These are phyloP conservation scores for Eurosta solidaginis DNA, from an alignment of 1,140 invertebrate species.

Conservation along the genomic window DNA sequence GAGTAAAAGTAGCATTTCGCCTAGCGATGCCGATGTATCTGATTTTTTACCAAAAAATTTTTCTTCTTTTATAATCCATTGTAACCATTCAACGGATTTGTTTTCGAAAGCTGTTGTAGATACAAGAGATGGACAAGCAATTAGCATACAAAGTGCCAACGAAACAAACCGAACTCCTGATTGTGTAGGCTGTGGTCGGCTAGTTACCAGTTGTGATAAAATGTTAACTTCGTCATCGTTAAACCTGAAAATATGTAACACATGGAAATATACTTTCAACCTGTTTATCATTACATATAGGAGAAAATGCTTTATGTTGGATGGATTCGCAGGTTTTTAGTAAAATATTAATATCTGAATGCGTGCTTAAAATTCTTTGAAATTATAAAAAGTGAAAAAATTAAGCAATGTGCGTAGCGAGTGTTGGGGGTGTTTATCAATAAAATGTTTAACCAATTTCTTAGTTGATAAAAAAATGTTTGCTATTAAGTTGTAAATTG, in stretches of 20 bases:
- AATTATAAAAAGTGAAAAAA: too few relatives aligned
- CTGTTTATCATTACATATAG: too few relatives aligned
- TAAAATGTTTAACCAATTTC: too few relatives aligned
- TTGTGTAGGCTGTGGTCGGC: slow-evolving; percentile 84
- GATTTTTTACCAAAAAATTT: slow-evolving; percentile 81
- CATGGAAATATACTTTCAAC: too few relatives aligned
- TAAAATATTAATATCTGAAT: too few relatives aligned
- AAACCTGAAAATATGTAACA: slow-evolving; percentile 66
- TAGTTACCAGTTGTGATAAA: slow-evolving; percentile 84
- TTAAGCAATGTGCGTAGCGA: too few relatives aligned
- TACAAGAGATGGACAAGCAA: slow-evolving; percentile 90
- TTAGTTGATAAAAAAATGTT: too few relatives aligned
- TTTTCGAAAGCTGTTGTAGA: slow-evolving; percentile 79
- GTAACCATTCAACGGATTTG: slow-evolving; percentile 91
- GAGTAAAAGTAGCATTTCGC: slow-evolving; percentile 95
- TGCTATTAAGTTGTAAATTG: too few relatives aligned
- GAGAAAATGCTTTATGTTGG: too few relatives aligned
- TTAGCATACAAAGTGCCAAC: slow-evolving; percentile 90
- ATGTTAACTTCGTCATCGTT: slow-evolving; percentile 90
- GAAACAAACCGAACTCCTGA: slow-evolving; percentile 93
- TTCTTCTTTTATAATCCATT: slow-evolving; percentile 90
- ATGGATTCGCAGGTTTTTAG: too few relatives aligned
- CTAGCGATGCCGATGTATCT: slow-evolving; percentile 83
- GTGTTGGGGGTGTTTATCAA: too few relatives aligned
- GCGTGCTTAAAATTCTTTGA: too few relatives aligned